These are phyloP conservation scores for Lutraria rhynchaena DNA, from an alignment of 1,140 invertebrate species.

Conservation along the genomic window DNA sequence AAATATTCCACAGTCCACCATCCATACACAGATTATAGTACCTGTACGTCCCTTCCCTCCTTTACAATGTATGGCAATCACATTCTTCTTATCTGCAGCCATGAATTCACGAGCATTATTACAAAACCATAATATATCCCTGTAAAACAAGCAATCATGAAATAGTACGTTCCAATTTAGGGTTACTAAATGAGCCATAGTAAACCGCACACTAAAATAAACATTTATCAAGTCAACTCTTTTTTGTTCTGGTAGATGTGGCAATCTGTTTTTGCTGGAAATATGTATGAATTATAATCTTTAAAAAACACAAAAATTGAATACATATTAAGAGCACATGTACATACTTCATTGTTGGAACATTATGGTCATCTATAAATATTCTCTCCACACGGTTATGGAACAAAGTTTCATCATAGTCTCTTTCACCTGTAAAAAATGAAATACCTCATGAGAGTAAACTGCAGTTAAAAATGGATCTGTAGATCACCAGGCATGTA, in stretches of 20 bases:
- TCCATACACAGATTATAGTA: constrained; percentile 85
- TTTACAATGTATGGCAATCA: constrained; percentile 87
- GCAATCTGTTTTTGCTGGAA: too few species aligned
- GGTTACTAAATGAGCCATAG: too few species aligned
- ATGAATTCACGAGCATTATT: constrained; percentile 84
- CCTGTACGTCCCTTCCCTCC: constrained; percentile 86
- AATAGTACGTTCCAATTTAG: too few species aligned
- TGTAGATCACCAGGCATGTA: background rate
- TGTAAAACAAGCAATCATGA: constrained; percentile 63
- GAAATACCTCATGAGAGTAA: too few species aligned
- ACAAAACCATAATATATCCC: constrained; percentile 84
- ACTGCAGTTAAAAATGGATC: background rate
- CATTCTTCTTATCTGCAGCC: constrained; percentile 83
- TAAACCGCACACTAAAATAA: too few species aligned
- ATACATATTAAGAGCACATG: too few species aligned
- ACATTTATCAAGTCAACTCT: too few species aligned
- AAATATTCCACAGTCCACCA: constrained; percentile 84
- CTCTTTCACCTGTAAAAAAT: constrained; percentile 84
- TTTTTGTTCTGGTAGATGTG: too few species aligned
- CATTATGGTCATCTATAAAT: constrained; percentile 87
- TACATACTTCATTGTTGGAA: constrained; percentile 84
- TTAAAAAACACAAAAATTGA: too few species aligned
- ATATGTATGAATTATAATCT: too few species aligned
- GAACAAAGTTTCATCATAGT: constrained; percentile 85
- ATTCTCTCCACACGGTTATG: constrained; percentile 84